phyloP scores from a whole-genome alignment of 2,888 invertebrate genomes.

The Marronus borbonicus region DNA sequence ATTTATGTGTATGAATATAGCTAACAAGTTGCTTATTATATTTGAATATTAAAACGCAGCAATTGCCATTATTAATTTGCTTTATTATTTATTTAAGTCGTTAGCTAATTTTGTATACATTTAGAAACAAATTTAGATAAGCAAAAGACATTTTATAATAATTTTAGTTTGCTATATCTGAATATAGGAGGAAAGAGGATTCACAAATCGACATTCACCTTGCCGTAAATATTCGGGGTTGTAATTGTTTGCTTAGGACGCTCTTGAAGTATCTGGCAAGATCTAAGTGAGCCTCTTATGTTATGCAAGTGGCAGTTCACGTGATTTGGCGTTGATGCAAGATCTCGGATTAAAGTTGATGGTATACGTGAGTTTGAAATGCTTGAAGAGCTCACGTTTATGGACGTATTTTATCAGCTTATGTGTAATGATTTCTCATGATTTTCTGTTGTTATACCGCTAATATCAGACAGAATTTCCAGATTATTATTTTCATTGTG shows the following conservation, averaged over 20 bases:
- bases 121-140: not conserved
- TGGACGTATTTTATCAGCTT: not conserved
- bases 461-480: not conserved
- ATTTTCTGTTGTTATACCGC: not conserved
- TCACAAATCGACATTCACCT: conserved; percentile 5
- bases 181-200: not conserved
- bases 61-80: not conserved
- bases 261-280: conserved; percentile 27
- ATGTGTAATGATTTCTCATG: not conserved
- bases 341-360: conserved; percentile 40
- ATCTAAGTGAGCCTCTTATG: conserved; percentile 18
- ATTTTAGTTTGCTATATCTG: not conserved
- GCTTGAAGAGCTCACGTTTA: conserved; percentile 17
- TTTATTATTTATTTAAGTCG: not conserved
- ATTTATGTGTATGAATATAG: conserved; percentile 48
- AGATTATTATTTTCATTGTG: too few relatives aligned
- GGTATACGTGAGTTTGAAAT: conserved; percentile 43
- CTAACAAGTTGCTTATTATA: not conserved
- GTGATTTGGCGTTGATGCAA: conserved; percentile 37
- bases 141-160: too few relatives aligned
- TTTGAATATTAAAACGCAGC: not conserved
- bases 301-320: conserved; percentile 40
- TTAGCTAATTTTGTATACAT: not conserved
- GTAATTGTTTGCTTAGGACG: conserved; percentile 42
- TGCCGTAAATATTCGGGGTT: conserved; percentile 4